phyloP scores from a whole-genome alignment of 1,140 invertebrate species.

The Notospermus geniculatus region DNA sequence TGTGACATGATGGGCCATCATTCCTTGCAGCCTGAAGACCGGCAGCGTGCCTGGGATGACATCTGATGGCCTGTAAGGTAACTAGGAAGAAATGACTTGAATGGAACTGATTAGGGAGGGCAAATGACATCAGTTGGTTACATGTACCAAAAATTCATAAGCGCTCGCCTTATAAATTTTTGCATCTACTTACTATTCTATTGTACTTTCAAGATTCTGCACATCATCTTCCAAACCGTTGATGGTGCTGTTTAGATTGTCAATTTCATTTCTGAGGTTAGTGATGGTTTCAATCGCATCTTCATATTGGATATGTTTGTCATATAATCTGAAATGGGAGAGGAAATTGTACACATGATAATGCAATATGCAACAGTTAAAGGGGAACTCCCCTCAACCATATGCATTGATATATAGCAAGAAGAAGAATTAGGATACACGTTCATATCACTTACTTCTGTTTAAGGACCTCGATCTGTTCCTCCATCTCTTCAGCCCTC shows the following conservation, averaged over 20 bases:
- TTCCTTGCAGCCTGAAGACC: background rate
- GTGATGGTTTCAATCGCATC: constrained; percentile 31
- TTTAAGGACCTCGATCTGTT: constrained; percentile 47
- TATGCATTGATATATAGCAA: no score
- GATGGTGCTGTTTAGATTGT: constrained; percentile 30
- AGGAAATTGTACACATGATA: background rate
- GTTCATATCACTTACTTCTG: constrained; percentile 33
- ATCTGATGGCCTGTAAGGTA: no score
- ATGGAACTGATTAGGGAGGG: background rate
- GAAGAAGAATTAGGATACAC: no score
- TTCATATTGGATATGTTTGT: constrained; percentile 46
- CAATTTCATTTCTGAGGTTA: constrained; percentile 32
- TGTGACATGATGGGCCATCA: no score
- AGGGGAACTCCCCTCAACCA: background rate
- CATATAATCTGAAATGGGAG: constrained; percentile 38
- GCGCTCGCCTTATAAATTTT: no score
- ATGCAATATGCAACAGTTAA: background rate
- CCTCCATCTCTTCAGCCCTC: constrained; percentile 37
- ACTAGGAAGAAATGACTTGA: background rate
- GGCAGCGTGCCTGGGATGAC: background rate
- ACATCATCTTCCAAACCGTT: constrained; percentile 30
- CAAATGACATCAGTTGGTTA: background rate
- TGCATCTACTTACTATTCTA: constrained; percentile 17
- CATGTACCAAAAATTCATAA: background rate
- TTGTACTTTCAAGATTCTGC: constrained; percentile 34